A percentile compares a stretch with the other conserved stretches of the same genome.
Conservation (phyloP, 2,888 invertebrate genomes). For the Toxonevra muliebris region DNA sequence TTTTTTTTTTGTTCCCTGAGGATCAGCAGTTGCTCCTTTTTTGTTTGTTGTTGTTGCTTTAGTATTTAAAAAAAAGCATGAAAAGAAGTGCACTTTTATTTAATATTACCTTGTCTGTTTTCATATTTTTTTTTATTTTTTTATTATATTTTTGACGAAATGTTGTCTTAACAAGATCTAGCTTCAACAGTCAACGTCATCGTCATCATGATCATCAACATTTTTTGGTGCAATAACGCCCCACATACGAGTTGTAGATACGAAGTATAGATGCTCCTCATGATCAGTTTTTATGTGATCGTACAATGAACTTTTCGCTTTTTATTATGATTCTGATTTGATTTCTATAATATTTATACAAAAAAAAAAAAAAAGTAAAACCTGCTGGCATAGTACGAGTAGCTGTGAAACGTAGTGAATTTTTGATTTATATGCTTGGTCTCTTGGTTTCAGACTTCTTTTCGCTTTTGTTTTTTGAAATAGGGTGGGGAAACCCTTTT, state of each 20-base stretch:
- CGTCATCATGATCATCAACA: neutral
- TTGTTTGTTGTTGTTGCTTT: conserved; percentile 26
- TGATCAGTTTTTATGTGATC: conserved; percentile 37
- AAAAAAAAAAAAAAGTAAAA: neutral
- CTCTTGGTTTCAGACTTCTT: neutral
- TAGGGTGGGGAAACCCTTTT: conserved; percentile 43
- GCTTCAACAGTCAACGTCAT: conserved; percentile 37
- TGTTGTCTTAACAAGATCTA: conserved; percentile 61
- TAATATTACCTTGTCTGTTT: conserved; percentile 39
- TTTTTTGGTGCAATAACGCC: conserved; percentile 43
- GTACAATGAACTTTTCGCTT: conserved; percentile 52
- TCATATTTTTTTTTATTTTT: conserved; percentile 1
- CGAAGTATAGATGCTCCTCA: neutral
- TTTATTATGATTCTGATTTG: conserved; percentile 2
- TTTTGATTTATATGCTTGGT: conserved; percentile 44
- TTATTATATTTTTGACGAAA: conserved; percentile 47
- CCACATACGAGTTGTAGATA: conserved; percentile 22
- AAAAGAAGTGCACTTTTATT: conserved; percentile 57
- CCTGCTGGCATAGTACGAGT: conserved; percentile 43
- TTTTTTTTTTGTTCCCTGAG: conserved; percentile 24
- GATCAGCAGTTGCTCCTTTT: conserved; percentile 29
- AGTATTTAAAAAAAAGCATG: conserved; percentile 2
- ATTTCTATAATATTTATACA: neutral
- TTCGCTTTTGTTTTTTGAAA: conserved; percentile 37
- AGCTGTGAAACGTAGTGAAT: conserved; percentile 44